phyloP scores from a whole-genome alignment of 2,113 vertebrate species.

The Balaenoptera acutorostrata region DNA sequence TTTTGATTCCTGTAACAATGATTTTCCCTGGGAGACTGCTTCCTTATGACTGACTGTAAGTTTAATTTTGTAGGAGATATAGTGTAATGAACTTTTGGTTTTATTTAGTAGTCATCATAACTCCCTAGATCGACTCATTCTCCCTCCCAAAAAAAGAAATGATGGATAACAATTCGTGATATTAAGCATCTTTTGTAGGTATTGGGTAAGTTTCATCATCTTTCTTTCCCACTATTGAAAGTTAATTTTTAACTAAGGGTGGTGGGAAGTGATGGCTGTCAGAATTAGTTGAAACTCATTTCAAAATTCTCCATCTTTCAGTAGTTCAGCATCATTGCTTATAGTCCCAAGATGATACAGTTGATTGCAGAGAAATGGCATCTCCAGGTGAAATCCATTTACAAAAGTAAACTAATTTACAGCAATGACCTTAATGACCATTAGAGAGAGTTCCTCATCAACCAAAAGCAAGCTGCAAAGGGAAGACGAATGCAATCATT shows the following conservation, averaged over 20 bases:
- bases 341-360: conserved; percentile 43
- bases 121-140: background rate
- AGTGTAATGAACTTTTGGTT: background rate
- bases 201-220: conserved; percentile 38
- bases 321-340: conserved; percentile 47
- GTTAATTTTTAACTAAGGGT: conserved; percentile 58
- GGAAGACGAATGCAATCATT: background rate
- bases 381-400: conserved; percentile 71
- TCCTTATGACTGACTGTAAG: background rate
- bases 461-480: conserved; percentile 18
- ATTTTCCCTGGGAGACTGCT: background rate
- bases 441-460: background rate
- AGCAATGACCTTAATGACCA: conserved; percentile 28
- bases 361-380: conserved; percentile 44
- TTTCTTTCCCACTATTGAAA: conserved; percentile 40
- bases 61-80: background rate
- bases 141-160: conserved; percentile 38
- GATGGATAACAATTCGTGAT: conserved; percentile 39
- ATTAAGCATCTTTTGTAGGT: conserved; percentile 51
- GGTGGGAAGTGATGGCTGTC: conserved; percentile 66
- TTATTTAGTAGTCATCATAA: conserved; percentile 43
- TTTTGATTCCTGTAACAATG: background rate
- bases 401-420: conserved; percentile 24
- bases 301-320: conserved; percentile 68
- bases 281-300: conserved; percentile 66